Evolutionary conservation across 2,797 vertebrate genomes (phyloP).

Genomic region (Sorex maritimensis): DNA sequence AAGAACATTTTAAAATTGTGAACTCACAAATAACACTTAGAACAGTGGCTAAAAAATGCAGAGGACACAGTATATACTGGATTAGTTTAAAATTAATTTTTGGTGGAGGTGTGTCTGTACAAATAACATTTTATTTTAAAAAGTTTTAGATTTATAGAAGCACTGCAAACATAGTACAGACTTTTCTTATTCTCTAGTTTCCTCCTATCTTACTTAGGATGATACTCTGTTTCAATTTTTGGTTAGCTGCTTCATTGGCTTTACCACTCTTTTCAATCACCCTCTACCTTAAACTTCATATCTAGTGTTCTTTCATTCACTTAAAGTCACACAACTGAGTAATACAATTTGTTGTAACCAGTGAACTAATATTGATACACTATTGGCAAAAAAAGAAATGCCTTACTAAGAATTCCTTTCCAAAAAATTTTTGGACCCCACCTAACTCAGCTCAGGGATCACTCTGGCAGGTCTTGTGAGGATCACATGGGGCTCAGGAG

Average conservation of each 20-base stretch:
- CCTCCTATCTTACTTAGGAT: background rate
- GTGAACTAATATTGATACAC: background rate
- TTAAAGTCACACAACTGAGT: background rate
- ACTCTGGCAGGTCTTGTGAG: background rate
- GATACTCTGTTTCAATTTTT: background rate
- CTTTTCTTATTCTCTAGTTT: background rate
- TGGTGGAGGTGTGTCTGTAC: background rate
- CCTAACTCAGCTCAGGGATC: no score
- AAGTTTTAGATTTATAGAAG: slow-evolving; percentile 42
- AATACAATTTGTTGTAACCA: background rate
- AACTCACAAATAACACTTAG: background rate
- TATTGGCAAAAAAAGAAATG: background rate
- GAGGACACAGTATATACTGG: background rate
- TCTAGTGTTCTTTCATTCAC: background rate
- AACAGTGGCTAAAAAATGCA: background rate
- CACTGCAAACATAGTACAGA: background rate
- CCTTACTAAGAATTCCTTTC: background rate
- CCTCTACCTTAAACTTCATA: background rate
- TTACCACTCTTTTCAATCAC: no score
- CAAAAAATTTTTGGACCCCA: no score
- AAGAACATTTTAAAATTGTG: background rate
- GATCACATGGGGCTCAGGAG: no score
- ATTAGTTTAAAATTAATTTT: background rate
- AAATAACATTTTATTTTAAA: background rate
- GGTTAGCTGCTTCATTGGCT: background rate